Evolutionary conservation across 2,797 vertebrate species (phyloP), one percentile per base, ranked within the genome.

Genomic region (Mareca penelope): DNA sequence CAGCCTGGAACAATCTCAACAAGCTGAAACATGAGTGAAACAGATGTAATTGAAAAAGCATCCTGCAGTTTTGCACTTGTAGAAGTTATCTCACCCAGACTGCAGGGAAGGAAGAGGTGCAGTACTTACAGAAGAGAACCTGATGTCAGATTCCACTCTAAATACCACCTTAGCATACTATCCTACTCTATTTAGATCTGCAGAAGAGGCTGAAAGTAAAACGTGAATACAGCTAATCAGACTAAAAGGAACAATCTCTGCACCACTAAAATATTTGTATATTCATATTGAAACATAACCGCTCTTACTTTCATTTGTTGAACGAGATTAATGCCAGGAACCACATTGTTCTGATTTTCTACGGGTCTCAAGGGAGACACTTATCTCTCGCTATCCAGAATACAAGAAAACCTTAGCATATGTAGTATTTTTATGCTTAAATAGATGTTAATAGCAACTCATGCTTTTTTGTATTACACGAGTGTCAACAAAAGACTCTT

Each of bases 21-120:
- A 63, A 33, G 48, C 15, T 17, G n/a, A 67, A 52, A 48, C 40
- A 68, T 50, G 64, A 72, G 10, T 28, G 11, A 46, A 72, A 87
- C 56, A 2, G 56, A 52, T 22, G 12, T 15, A 60, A 70, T 6
- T 80, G 13, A 70, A 29, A 72, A 76, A 88, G 55, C 7, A 37
- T 31, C 10, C 28, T 2, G 0, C 31, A 33, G 37, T 37, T 90
- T 29, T 56, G 16, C 26, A 39, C n/a, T 35, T 68, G 48, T 12
- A 78, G 26, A 89, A 84, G 63, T 56, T 46, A 80, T 9, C 23
- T 79, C 29, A 48, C 7, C 3, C 40, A 76, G 44, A 68, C 8
- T 2, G 1, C 0, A 28, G 8, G 57, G 18, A 35, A 10, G 7
- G 7, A 48, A 50, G 60, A 80, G 31, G 11, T 15, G 5, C 8